Evolutionary conservation across 2,113 vertebrate species (phyloP), one percentile per base, ranked within the genome.

Genomic region (Polypterus senegalus): DNA sequence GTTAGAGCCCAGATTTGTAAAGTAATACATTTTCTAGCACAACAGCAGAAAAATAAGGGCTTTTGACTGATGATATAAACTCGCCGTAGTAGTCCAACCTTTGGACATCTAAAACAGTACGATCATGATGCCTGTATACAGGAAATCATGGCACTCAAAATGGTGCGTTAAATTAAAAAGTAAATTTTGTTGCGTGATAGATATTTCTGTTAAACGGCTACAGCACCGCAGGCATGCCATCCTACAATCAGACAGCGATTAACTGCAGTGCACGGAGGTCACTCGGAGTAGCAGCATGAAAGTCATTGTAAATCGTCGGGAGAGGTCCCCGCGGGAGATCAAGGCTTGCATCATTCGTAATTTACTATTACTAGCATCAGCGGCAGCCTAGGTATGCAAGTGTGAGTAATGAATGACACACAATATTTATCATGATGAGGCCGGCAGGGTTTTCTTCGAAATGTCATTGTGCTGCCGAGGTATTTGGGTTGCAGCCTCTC

Each of bases 341-440:
- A 63, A 65, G 76, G 80, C 9, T 55, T 55, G 73, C 83, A 87
- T 81, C 83, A 76, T 81, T 79, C 76, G 78, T 74, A 78, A 80
- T 83, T 83, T 84, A 83, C 79, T 72, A 83, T 74, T 67, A 77
- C 77, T 67, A 79, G 74, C 76, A 69, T 84, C 81, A 83, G 78
- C 77, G 27, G 76, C 78, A 73, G 78, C 81, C 78, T 77, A 66
- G 10, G 54, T 55, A 55, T 11, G 43, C 43, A 64, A 80, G 76
- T 80, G 73, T 73, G 72, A 73, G 67, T 76, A 74, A 80, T 76
- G 82, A 85, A 82, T 81, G 81, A 84, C 81, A 85, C 70, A 71
- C 74, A 83, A 82, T 78, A 81, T 86, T 85, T 80, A 72, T 75
- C 76, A 76, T 82, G 82, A 86, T 85, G 79, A 83, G 80, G 77